These are phyloP conservation scores for Dromococcyx pavoninus DNA, from an alignment of 2,797 vertebrate species.

Conservation along the genomic window DNA sequence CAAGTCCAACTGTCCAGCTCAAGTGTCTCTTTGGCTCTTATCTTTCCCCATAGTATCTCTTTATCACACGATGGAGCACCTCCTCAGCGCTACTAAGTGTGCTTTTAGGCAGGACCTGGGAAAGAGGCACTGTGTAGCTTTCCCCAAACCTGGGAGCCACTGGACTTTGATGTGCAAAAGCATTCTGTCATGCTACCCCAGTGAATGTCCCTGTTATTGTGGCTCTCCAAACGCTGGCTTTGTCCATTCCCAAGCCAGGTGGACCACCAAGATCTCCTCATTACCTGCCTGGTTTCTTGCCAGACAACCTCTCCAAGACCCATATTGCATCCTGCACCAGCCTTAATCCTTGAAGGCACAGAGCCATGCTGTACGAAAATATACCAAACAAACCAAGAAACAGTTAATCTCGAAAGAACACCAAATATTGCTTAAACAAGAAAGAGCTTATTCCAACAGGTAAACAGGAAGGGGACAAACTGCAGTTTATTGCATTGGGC, in stretches of 20 bases:
- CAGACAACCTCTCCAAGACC: neutral
- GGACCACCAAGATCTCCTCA: neutral
- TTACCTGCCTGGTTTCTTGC: neutral
- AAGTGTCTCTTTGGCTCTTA: neutral
- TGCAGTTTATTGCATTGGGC: neutral
- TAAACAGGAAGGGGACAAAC: neutral
- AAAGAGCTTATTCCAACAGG: neutral
- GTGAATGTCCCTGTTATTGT: neutral
- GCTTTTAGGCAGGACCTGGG: neutral
- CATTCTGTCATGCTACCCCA: accelerated
- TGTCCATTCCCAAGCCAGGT: neutral
- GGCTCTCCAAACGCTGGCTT: neutral
- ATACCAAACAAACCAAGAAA: neutral
- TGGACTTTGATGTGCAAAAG: neutral
- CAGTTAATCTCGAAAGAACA: neutral
- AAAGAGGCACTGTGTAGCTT: neutral
- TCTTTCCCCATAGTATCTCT: neutral
- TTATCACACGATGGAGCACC: neutral
- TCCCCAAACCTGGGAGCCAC: neutral
- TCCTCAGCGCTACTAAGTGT: accelerated
- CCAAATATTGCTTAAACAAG: neutral
- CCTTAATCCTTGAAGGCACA: neutral
- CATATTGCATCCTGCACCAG: neutral
- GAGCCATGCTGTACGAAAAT: neutral
- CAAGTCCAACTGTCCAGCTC: neutral